A percentile compares a stretch with the other conserved stretches of the same genome.
These are phyloP conservation scores for Habropoda laboriosa DNA, from an alignment of 1,140 invertebrate genomes.

Conservation along the genomic window DNA sequence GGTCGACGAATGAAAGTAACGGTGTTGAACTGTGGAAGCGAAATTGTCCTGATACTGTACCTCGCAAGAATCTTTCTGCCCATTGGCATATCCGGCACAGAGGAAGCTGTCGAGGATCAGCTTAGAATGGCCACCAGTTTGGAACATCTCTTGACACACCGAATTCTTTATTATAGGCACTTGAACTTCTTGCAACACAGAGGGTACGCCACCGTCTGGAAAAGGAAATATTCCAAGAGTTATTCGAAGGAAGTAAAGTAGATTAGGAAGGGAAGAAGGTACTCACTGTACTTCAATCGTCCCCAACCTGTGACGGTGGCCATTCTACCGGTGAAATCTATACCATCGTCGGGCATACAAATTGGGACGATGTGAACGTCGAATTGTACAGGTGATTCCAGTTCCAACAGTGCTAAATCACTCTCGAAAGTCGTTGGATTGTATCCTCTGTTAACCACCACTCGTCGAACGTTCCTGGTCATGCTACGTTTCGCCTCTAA, in stretches of 20 bases:
- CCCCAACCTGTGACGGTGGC: constrained; percentile 93
- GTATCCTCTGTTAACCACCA: constrained; percentile 94
- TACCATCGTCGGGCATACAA: constrained; percentile 92
- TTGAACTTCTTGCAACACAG: constrained; percentile 94
- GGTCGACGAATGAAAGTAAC: not conserved
- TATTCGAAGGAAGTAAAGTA: no score
- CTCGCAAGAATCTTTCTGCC: constrained; percentile 96
- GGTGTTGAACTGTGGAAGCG: not conserved
- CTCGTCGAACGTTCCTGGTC: constrained; percentile 91
- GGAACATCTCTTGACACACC: constrained; percentile 97
- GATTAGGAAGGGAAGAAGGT: not conserved
- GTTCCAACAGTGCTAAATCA: constrained; percentile 92
- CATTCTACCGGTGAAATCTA: constrained; percentile 91
- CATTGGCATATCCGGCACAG: constrained; percentile 96
- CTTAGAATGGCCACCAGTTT: constrained; percentile 93
- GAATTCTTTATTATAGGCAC: constrained; percentile 95
- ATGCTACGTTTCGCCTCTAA: constrained; percentile 89
- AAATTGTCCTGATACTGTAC: constrained; percentile 81
- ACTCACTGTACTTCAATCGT: constrained; percentile 84
- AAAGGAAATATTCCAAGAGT: not conserved
- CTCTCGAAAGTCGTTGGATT: constrained; percentile 95
- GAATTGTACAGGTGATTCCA: constrained; percentile 92
- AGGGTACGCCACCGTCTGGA: constrained; percentile 92
- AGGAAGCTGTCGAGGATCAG: constrained; percentile 93
- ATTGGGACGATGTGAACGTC: constrained; percentile 95